Evolutionary conservation across 2,888 invertebrate genomes (phyloP).

Genomic region (Machimus atricapillus): DNA sequence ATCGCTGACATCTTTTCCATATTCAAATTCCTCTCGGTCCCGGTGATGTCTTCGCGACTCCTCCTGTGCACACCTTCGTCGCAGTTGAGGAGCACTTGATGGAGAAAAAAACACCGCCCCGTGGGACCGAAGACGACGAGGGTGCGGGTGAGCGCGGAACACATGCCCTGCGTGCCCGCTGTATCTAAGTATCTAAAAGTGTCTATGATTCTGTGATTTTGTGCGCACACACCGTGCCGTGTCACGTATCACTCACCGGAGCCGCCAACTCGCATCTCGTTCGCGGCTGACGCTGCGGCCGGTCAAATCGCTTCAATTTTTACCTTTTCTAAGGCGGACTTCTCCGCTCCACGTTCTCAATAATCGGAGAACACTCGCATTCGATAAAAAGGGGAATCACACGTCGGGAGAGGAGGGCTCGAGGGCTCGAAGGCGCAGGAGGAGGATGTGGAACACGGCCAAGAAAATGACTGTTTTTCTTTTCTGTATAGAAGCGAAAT

Average conservation of each 20-base stretch:
- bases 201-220: not conserved
- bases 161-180: not conserved
- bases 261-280: not conserved
- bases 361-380: constrained; percentile 5
- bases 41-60: not conserved
- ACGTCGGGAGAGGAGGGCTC: not conserved
- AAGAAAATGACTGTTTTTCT: not conserved
- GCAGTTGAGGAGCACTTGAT: constrained; percentile 8
- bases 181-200: not conserved
- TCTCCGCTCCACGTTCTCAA: not conserved
- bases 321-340: not conserved
- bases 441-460: not conserved
- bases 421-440: not conserved
- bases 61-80: constrained; percentile 14
- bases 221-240: not conserved
- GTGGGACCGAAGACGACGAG: not conserved
- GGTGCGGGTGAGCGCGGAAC: not conserved
- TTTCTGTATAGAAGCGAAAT: not conserved
- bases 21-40: not conserved
- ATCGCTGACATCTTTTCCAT: not conserved
- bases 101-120: not conserved
- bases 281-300: not conserved
- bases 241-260: constrained; percentile 22
- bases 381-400: constrained; percentile 13
- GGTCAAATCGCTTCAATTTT: constrained; percentile 9